Conservation (phyloP, 2,113 vertebrate species). For the Clinocottus analis region DNA sequence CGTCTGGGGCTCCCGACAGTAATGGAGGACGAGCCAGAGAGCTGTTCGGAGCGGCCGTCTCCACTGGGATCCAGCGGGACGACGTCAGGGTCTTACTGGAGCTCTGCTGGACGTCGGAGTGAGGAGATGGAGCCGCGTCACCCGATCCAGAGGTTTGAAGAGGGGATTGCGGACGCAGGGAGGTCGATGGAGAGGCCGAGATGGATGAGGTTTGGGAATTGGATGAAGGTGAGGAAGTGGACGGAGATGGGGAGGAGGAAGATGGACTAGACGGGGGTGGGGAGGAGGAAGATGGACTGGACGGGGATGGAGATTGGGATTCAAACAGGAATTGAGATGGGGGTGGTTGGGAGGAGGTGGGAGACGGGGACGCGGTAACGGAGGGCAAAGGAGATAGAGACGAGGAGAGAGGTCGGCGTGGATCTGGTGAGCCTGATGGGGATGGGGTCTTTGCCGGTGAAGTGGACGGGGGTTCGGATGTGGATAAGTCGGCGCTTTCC, state of each 20-base stretch:
- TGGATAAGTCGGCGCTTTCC: conserved; percentile 8
- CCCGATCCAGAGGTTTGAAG: conserved; percentile 21
- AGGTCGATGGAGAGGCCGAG: conserved; percentile 25
- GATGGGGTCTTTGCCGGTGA: conserved; percentile 42
- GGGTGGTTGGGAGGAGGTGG: conserved; percentile 12
- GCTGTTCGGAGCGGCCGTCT: conserved; percentile 48
- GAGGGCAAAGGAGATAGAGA: background rate
- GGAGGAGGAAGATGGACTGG: background rate
- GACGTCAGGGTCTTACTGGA: conserved; percentile 21
- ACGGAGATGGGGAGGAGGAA: background rate
- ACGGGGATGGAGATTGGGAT: conserved; percentile 14
- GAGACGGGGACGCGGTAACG: background rate
- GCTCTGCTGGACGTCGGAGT: conserved; percentile 35
- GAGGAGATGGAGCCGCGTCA: conserved; percentile 15
- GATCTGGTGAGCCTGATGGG: conserved; percentile 6
- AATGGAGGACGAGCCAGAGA: conserved; percentile 58
- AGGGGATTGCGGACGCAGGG: background rate
- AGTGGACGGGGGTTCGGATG: conserved; percentile 3
- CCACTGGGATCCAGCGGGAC: conserved; percentile 54
- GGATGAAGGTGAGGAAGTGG: background rate
- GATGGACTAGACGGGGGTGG: background rate
- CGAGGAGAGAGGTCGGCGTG: conserved; percentile 1
- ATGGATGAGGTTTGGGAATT: conserved; percentile 25
- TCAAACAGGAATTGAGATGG: background rate
- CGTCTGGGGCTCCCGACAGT: conserved; percentile 37